phyloP scores from a whole-genome alignment of 1,140 invertebrate species.

The Chymomyza costata region DNA sequence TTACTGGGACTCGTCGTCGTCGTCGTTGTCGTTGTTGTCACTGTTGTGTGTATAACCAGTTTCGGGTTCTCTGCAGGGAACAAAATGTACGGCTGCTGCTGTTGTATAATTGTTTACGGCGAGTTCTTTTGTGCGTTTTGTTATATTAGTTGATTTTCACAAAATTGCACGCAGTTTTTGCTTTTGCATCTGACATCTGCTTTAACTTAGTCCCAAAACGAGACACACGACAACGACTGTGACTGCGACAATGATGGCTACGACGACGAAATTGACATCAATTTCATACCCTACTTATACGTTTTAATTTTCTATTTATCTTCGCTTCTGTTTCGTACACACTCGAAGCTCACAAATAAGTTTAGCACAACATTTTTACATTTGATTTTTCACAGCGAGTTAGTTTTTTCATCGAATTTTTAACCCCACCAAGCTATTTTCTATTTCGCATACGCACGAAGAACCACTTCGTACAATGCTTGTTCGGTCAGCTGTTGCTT shows the following conservation, averaged over 20 bases:
- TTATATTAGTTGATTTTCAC: constrained; percentile 42
- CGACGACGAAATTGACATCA: constrained; percentile 21
- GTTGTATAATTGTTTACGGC: constrained; percentile 62
- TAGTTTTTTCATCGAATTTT: constrained; percentile 38
- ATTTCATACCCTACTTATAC: constrained; percentile 24
- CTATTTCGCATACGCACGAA: constrained; percentile 39
- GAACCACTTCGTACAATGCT: too few relatives aligned
- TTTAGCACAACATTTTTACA: constrained; percentile 60
- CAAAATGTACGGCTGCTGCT: constrained; percentile 46
- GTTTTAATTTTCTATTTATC: constrained; percentile 10
- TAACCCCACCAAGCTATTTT: too few relatives aligned
- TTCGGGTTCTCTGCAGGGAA: constrained; percentile 47
- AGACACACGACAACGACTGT: constrained; percentile 40
- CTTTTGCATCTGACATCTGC: constrained; percentile 44
- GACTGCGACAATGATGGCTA: constrained; percentile 34
- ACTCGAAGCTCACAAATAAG: too few relatives aligned
- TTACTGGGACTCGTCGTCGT: constrained; percentile 15
- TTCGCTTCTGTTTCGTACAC: constrained; percentile 13
- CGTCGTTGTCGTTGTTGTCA: constrained; percentile 29
- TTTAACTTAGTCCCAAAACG: constrained; percentile 24
- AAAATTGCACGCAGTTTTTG: constrained; percentile 51
- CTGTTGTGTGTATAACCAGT: constrained; percentile 68
- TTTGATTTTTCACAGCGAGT: constrained; percentile 41
- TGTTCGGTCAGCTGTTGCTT: constrained; percentile 35
- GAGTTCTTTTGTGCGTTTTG: constrained; percentile 26